These are phyloP conservation scores for Propsilocerus akamusi DNA, from an alignment of 1,140 invertebrate genomes.

Conservation along the genomic window DNA sequence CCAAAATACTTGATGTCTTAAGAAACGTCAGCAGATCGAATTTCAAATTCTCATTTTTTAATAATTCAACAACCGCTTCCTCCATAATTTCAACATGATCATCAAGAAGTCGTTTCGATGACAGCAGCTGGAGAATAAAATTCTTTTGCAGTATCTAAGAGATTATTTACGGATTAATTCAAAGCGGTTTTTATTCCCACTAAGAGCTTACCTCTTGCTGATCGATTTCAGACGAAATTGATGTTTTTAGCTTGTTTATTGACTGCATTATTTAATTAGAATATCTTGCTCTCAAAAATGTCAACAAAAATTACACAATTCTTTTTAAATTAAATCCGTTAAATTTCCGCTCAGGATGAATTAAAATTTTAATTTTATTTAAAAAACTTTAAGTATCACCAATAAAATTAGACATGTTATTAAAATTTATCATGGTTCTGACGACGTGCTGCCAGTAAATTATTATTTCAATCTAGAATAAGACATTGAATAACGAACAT, in stretches of 20 bases:
- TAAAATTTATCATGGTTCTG: not conserved
- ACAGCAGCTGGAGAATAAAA: no score
- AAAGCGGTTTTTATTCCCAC: no score
- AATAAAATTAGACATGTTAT: not conserved
- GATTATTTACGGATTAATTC: no score
- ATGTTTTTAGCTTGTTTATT: not conserved
- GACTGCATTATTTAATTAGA: not conserved
- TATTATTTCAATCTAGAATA: no score
- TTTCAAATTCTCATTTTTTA: no score
- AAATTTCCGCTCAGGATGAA: not conserved
- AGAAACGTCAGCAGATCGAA: no score
- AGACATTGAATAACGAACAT: no score
- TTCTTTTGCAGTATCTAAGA: no score
- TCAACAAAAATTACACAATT: not conserved
- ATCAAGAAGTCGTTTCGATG: slow-evolving; percentile 18
- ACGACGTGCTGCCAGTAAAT: no score
- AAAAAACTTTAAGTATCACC: not conserved
- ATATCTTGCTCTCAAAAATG: not conserved
- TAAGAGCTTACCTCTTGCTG: not conserved
- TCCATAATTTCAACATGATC: slow-evolving; percentile 22
- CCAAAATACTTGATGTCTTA: no score
- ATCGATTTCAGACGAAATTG: not conserved
- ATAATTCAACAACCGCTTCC: no score
- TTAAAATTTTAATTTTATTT: not conserved
- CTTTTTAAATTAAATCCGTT: not conserved